Evolutionary conservation across 2,797 vertebrate genomes (phyloP).

Genomic region (Propithecus perrieri): DNA sequence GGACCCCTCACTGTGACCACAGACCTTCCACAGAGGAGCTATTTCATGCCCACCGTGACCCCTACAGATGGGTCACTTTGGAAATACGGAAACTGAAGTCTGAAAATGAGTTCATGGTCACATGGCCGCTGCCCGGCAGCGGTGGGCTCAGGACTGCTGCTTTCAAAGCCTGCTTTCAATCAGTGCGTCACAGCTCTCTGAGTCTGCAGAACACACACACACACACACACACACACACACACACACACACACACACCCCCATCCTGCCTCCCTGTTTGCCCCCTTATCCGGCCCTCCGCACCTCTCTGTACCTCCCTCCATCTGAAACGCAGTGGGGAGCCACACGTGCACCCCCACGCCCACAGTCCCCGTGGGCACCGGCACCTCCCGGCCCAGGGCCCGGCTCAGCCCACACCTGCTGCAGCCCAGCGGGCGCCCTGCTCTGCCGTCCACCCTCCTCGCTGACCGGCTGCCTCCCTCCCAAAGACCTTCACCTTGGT

Average conservation of each 20-base stretch:
- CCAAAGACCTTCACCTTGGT: neutral
- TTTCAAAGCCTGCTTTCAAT: neutral
- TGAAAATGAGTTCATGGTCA: neutral
- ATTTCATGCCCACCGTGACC: neutral
- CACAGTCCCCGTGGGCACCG: neutral
- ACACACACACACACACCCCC: accelerated
- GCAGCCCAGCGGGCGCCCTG: accelerated
- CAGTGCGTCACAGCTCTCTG: neutral
- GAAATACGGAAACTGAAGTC: neutral
- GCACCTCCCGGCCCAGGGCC: neutral
- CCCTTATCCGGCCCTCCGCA: neutral
- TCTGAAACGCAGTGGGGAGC: neutral
- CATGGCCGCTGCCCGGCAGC: neutral
- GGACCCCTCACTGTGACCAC: accelerated
- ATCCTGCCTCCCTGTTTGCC: neutral
- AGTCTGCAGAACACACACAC: neutral
- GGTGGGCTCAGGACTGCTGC: neutral
- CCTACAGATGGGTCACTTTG: neutral
- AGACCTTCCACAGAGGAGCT: neutral
- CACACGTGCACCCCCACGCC: neutral
- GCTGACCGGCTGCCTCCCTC: neutral
- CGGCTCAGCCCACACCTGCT: neutral
- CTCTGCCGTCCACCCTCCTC: neutral
- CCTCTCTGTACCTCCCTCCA: neutral
- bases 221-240: neutral